Evolutionary conservation across 2,888 invertebrate genomes (phyloP).

Genomic region (Cerastis leucographa): DNA sequence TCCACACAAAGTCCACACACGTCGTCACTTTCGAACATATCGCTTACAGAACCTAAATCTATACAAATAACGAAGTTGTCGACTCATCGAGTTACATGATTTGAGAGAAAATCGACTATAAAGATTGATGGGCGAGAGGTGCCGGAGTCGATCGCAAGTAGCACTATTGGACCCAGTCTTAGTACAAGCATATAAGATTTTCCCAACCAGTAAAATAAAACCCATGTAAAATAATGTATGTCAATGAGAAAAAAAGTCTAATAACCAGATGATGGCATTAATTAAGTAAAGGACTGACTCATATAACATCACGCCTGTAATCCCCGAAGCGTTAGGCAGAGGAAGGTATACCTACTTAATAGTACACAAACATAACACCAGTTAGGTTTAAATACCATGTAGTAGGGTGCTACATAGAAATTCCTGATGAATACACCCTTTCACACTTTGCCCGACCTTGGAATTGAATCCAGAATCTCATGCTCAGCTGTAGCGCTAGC

Average conservation of each 20-base stretch:
- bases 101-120: slow-evolving; percentile 4
- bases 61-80: slow-evolving; percentile 31
- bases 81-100: slow-evolving; percentile 41
- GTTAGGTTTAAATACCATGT: no score
- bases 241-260: background rate
- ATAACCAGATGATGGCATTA: background rate
- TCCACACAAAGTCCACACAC: slow-evolving; percentile 12
- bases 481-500: background rate
- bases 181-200: background rate
- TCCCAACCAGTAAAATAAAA: background rate
- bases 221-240: background rate
- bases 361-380: no score
- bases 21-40: slow-evolving; percentile 57
- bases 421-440: background rate
- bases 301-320: background rate
- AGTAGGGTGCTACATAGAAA: background rate
- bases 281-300: background rate
- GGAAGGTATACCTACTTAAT: no score
- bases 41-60: slow-evolving; percentile 46
- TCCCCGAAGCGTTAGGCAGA: background rate
- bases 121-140: slow-evolving; percentile 3
- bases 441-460: background rate
- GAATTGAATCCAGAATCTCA: background rate
- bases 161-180: background rate
- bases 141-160: background rate